phyloP scores from a whole-genome alignment of 2,113 vertebrate genomes.

The Tylochromis polylepis region DNA sequence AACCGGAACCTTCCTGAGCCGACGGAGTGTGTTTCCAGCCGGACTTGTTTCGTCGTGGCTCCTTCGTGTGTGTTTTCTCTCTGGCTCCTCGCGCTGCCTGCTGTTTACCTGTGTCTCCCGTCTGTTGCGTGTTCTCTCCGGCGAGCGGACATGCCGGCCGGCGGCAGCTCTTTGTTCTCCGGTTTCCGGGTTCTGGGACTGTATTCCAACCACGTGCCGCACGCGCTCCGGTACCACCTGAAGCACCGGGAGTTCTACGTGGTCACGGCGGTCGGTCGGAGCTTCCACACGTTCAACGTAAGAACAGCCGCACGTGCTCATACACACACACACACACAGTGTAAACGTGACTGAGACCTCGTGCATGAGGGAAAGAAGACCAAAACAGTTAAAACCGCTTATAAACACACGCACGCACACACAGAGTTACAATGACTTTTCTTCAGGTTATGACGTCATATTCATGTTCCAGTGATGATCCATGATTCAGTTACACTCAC shows the following conservation, averaged over 20 bases:
- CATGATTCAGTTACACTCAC: neutral
- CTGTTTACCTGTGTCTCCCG: neutral
- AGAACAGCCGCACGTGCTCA: slow-evolving; percentile 50
- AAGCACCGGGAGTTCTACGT: slow-evolving; percentile 90
- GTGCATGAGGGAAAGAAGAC: neutral
- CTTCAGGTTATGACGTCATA: neutral
- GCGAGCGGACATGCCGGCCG: slow-evolving; percentile 15
- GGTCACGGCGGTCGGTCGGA: slow-evolving; percentile 79
- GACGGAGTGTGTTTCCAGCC: neutral
- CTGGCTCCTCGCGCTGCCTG: neutral
- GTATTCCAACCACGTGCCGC: slow-evolving; percentile 84
- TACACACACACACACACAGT: neutral
- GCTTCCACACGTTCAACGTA: slow-evolving; percentile 91
- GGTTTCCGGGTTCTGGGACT: slow-evolving; percentile 85
- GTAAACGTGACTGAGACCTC: neutral
- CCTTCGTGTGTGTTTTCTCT: neutral
- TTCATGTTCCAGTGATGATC: no score
- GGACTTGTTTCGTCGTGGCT: neutral
- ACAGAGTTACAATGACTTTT: neutral
- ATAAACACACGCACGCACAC: neutral
- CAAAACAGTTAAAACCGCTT: neutral
- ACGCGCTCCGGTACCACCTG: slow-evolving; percentile 84
- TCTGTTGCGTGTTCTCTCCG: neutral
- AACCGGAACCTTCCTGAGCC: neutral
- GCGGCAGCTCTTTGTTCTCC: slow-evolving; percentile 71